Conservation (phyloP, 2,797 vertebrate genomes). For the Myotis findleyi region DNA sequence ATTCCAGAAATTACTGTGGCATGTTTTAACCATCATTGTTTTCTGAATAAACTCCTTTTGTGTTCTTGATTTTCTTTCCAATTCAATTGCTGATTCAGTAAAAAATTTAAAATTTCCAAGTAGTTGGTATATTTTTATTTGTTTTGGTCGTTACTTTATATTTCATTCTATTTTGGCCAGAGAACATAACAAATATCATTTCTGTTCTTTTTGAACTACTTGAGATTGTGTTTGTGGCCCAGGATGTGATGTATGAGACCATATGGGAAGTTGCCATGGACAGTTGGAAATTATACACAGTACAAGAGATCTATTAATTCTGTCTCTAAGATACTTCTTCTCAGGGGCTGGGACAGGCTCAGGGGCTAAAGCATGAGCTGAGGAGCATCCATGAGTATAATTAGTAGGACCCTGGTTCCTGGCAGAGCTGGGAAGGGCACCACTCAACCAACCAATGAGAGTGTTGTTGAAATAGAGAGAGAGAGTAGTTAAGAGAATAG, state of each 20-base stretch:
- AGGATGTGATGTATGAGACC: neutral
- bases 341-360: neutral
- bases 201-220: slow-evolving; percentile 37
- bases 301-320: neutral
- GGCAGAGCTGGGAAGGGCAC: neutral
- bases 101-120: slow-evolving; percentile 56
- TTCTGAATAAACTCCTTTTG: slow-evolving; percentile 61
- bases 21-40: slow-evolving; percentile 16
- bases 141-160: slow-evolving; percentile 50
- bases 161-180: slow-evolving; percentile 37
- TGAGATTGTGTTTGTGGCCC: slow-evolving; percentile 1
- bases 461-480: neutral
- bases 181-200: slow-evolving; percentile 20
- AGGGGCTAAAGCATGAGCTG: neutral
- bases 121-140: slow-evolving; percentile 62
- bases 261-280: neutral
- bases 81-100: slow-evolving; percentile 42
- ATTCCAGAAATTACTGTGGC: slow-evolving; percentile 15
- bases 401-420: neutral
- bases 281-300: neutral
- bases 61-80: slow-evolving; percentile 58
- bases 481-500: neutral
- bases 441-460: neutral
- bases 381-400: neutral
- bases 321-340: neutral